Base-by-base conservation (phyloP, 2,888 invertebrate species). In the Drosophila acutilabella region DNA sequence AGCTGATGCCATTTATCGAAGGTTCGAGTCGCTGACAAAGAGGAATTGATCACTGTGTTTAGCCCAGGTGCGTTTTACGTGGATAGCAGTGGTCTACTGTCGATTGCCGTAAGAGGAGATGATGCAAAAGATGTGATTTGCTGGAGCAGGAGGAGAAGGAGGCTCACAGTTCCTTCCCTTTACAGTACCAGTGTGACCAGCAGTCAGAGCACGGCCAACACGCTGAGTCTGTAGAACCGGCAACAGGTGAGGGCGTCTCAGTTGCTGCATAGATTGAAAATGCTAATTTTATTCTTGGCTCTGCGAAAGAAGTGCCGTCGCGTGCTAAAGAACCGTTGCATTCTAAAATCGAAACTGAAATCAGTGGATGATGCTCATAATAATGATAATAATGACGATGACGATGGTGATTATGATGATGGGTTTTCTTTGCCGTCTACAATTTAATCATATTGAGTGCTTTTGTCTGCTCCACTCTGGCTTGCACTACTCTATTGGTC, bases 61-160 rank as follows among this genome's bases (percentile, higher is more conserved):
- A 1, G 97, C 98, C 98, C 98, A 98, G 0, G 98, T 98, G 0
- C 96, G 96, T 91, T 97, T 97, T 2, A 98, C 97, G 85, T 98
- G 98, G 36, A 94, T 94, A 0, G 98, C 98, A 0, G 48, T 48
- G 0, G 5, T 2, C 0, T 7, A 1, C 0, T 82, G 81, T 3
- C 78, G 71, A 42, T 16, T 33, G 2, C 40, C 71, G 65, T 95
- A 96, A 0, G 99, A 99, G 96, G 98, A 96, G 38, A 99, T 94
- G 97, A 98, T 98, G 91, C 99, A 99, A 2, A 99, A 93, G 76
- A 99, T 95, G 61, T 96, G 94, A 38, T 98, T 4, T 0, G 26
- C 8, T 10, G 57, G 96, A 81, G 26, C 53, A 0, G 50, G 23
- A 3, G 52, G 6, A 6, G 65, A 41, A 6, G 26, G 41, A 11